Base-by-base conservation (phyloP, 2,888 invertebrate genomes). In the Idaea biselata region DNA sequence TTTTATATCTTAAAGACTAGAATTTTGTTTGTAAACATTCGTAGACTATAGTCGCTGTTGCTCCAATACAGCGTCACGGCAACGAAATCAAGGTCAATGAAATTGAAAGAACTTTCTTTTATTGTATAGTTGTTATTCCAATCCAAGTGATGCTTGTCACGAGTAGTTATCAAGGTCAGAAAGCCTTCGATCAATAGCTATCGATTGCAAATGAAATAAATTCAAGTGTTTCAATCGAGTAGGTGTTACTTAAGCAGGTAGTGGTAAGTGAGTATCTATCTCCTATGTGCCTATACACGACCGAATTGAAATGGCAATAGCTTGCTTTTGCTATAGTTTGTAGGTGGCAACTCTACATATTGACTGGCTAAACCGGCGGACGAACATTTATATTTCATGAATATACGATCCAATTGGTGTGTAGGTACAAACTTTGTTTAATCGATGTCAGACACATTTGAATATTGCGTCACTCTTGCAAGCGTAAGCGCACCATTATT, bases 71-170 rank as follows among this genome's bases (percentile, higher is more conserved):
- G 73, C 77, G 79, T 83, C 76, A 83, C 81, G 81, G 77, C 79
- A 78, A 78, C 80, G 71, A 80, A 80, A 86, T 82, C 80, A 78
- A 79, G 87, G 86, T 81, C 82, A 85, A 83, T 73, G 85, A 87
- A 87, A 87, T 83, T 81, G 85, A 87, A 86, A 86, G 73, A 80
- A 83, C 84, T 84, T 83, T 86, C 84, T 81, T 83, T 80, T 71
- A 75, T 44, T 44, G 44, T 74, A 75, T 74, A 63, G 70, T 76
- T 70, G 60, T 72, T 78, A 75, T 75, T 72, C 25, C 25, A 25
- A 25, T 75, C 76, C 71, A 68, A 44, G 44, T 73, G 68, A 73
- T 72, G 71, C 61, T 67, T 63, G 72, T 69, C 69, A 25, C 25
- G 25, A 25, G 71, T 65, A 70, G 68, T 64, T 70, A 79, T 79